These are phyloP conservation scores for Omphaloscelis lunosa DNA, from an alignment of 2,888 invertebrate species.

Conservation along the genomic window DNA sequence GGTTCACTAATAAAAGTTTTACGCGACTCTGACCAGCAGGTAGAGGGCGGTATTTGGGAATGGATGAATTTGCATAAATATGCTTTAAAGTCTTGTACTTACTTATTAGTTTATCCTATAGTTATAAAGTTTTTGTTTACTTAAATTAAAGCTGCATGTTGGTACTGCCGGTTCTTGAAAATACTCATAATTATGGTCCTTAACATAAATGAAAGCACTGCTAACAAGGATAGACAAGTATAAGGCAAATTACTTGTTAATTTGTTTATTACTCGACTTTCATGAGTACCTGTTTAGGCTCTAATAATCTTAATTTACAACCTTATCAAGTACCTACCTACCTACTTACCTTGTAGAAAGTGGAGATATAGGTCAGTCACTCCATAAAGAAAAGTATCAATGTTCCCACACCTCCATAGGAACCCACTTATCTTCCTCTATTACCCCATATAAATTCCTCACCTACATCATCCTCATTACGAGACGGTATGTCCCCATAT, in stretches of 20 bases:
- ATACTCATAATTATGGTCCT: background rate
- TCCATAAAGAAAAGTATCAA: background rate
- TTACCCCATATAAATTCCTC: constrained; percentile 51
- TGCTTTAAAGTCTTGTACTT: background rate
- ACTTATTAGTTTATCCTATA: too few species aligned
- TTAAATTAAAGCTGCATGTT: too few species aligned
- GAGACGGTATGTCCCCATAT: constrained; percentile 33
- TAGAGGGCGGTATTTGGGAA: constrained; percentile 20
- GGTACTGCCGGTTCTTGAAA: background rate
- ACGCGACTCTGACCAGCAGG: background rate
- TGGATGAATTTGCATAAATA: constrained; percentile 9
- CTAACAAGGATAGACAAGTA: background rate
- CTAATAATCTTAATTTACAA: constrained; percentile 18
- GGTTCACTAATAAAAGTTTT: constrained; percentile 49
- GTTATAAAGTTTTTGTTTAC: too few species aligned
- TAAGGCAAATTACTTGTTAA: background rate
- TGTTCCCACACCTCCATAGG: constrained; percentile 1
- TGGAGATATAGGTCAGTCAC: constrained; percentile 1
- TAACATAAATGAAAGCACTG: background rate
- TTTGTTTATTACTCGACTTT: constrained; percentile 10
- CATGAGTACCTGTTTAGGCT: background rate
- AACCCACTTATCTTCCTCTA: constrained; percentile 30
- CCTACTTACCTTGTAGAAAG: constrained; percentile 20
- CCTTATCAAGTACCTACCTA: constrained; percentile 18
- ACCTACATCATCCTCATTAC: constrained; percentile 27